A percentile compares a stretch with the other conserved stretches of the same genome.
Conservation (phyloP, 2,797 vertebrate genomes). For the Hoplostethus atlanticus region DNA sequence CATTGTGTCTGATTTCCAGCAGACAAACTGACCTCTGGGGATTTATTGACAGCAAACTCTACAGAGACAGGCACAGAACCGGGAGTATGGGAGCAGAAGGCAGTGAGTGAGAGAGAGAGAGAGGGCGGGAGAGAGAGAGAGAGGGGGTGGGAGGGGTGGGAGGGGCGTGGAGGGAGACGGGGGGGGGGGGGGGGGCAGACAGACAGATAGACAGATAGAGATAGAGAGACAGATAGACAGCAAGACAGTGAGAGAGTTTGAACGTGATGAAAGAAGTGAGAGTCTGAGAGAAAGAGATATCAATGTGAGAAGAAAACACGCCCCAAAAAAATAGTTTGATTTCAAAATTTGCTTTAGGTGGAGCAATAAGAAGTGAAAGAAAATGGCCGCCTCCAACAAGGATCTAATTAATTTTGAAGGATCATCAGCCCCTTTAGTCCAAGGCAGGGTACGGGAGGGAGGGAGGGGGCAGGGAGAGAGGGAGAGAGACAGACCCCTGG, state of each 20-base stretch:
- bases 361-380: conserved; percentile 78
- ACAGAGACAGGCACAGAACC: conserved; percentile 91
- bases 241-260: conserved; percentile 69
- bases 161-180: no score
- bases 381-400: conserved; percentile 86
- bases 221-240: conserved; percentile 30
- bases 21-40: conserved; percentile 99
- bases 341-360: conserved; percentile 49
- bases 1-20: conserved; percentile 99
- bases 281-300: conserved; percentile 59
- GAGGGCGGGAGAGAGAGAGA: conserved; percentile 60
- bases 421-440: conserved; percentile 97
- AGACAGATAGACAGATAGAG: conserved; percentile 60
- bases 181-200: conserved; percentile 40
- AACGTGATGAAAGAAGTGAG: conserved; percentile 76
- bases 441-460: conserved; percentile 90
- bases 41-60: conserved; percentile 99
- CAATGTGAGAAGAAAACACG: conserved; percentile 42
- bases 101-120: conserved; percentile 65
- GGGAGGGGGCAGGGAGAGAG: conserved; percentile 59
- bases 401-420: conserved; percentile 99
- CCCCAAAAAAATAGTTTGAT: conserved; percentile 62
- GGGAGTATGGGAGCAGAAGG: conserved; percentile 73
- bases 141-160: neutral
- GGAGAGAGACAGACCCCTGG: conserved; percentile 89